Base-by-base conservation (phyloP, 2,888 invertebrate species). In the Falcaria lacertinaria region DNA sequence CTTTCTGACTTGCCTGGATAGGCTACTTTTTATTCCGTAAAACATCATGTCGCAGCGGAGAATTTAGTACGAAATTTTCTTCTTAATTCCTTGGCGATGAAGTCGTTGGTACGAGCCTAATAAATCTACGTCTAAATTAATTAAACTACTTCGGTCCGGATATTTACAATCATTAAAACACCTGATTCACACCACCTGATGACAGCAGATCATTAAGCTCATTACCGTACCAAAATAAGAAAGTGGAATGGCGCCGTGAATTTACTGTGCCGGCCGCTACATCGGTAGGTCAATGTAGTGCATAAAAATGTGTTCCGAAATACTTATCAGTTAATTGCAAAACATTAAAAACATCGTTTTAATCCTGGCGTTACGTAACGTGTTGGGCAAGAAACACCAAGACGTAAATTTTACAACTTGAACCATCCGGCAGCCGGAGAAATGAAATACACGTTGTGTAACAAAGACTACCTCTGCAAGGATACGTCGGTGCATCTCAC, bases 311-410 rank as follows among this genome's bases (percentile, higher is more conserved):
- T 66, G 69, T 74, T 73, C 75, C 69, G 71, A 76, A 79, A 79
- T 75, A 80, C 73, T 67, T n/a, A n/a, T n/a, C n/a, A n/a, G 60
- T 69, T 75, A 73, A 83, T 86, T 84, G 78, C 86, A 80, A 86
- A 81, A 87, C 65, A 50, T 64, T 66, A 69, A 71, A 66, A 72
- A 64, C 67, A 69, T 52, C 62, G 67, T 64, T 72, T 79, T 81
- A 75, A 80, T 87, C 87, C 87, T 82, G 74, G 57, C 72, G 68
- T 88, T 87, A 73, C 79, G 75, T 81, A 87, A 86, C 53, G 41
- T 50, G 65, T 88, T 86, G 78, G 65, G 78, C 73, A 88, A 87
- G 57, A 73, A 74, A 78, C 75, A 69, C 73, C 77, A 77, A 74
- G 69, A 70, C 73, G 72, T 69, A 75, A 75, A 74, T 63, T 69